Base-by-base conservation (phyloP, 1,140 invertebrate species). In the Stenopsyche tienmushanensis region DNA sequence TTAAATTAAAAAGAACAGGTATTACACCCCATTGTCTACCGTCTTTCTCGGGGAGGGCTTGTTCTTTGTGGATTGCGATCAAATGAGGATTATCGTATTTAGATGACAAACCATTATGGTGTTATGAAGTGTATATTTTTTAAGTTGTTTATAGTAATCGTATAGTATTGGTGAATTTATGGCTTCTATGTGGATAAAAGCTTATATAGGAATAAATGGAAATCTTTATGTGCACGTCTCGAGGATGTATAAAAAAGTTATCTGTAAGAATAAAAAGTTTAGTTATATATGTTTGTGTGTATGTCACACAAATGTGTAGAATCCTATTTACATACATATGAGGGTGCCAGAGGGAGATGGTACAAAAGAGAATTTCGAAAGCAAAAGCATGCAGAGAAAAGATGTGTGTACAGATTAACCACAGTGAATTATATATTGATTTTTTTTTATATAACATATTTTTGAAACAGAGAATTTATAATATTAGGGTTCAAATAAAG, bases 371-470 rank as follows among this genome's bases (percentile, higher is more conserved):
- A 70, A 57, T 70, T 70, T 70, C 68, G 68, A 70, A 70, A 70
- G 67, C 63, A 69, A 65, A 69, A 69, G 64, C 67, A 69, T 66
- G 67, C 68, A 64, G 64, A 66, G 68, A 70, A 70, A 70, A 70
- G 60, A 66, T 70, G 49, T 70, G 62, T 70, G 42, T 64, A 47
- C 52, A 64, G 50, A 44, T 17, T 18, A 54, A n/a, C 13, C 25
- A 57, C 7, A 57, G 13, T 23, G 18, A 53, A 21, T 15, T 34
- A 34, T 34, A 34, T 13, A 34, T 34, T 34, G 5, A 34, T 34
- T 34, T 34, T 7, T 34, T 34, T 34, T 7, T 34, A 39, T 39
- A 39, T 8, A 39, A 17, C 17, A 9, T 50, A 18, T 5, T 50
- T 21, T 50, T 50, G 13, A 3, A 39, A 7, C n/a, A 39, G 34